phyloP scores from a whole-genome alignment of 2,113 vertebrate genomes.

The Hiodon alosoides region DNA sequence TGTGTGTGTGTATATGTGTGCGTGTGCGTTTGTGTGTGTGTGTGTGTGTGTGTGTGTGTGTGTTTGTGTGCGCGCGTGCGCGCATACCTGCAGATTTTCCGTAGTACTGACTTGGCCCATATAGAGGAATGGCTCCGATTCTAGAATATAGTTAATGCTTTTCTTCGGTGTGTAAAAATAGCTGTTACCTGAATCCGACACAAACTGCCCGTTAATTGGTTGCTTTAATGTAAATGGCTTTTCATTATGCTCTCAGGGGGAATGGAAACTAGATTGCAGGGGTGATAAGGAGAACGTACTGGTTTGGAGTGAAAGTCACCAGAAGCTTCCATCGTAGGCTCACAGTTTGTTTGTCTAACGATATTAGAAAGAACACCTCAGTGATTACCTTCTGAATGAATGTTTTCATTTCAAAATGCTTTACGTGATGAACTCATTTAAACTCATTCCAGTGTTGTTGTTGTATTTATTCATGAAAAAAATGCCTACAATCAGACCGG shows the following conservation, averaged over 20 bases:
- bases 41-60: too few relatives aligned
- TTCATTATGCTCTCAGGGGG: not conserved
- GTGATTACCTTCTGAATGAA: not conserved
- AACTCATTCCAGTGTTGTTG: not conserved
- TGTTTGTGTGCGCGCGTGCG: too few relatives aligned
- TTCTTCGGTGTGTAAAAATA: not conserved
- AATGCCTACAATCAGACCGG: too few relatives aligned
- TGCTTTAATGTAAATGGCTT: not conserved
- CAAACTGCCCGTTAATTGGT: not conserved
- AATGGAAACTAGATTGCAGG: slow-evolving; percentile 9
- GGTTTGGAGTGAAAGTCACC: not conserved
- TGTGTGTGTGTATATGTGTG: too few relatives aligned
- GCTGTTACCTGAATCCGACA: not conserved
- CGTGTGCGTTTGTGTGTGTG: too few relatives aligned
- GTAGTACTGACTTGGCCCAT: too few relatives aligned
- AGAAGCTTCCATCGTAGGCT: not conserved
- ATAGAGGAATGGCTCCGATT: too few relatives aligned
- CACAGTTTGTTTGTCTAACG: not conserved
- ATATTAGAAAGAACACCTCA: not conserved
- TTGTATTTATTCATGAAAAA: not conserved
- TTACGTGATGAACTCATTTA: not conserved
- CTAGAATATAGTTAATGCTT: not conserved
- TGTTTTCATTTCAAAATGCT: not conserved
- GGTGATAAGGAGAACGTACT: not conserved
- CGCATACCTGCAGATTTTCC: too few relatives aligned